Conservation (phyloP, 2,888 invertebrate species). For the Phrixothrix hirtus region DNA sequence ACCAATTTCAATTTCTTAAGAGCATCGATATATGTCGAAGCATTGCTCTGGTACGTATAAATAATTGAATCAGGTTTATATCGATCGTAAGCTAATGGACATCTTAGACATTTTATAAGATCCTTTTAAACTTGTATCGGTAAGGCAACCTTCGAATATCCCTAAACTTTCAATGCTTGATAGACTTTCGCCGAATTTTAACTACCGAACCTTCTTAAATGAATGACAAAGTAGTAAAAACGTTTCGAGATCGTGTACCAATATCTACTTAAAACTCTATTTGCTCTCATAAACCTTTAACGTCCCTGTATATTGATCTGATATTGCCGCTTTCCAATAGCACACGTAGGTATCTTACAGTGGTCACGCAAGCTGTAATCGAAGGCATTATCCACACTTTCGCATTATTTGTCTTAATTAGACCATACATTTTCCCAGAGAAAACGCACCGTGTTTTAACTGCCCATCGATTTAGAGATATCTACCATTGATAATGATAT, state of each 20-base stretch:
- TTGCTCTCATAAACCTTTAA: constrained; percentile 10
- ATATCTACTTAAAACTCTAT: constrained; percentile 19
- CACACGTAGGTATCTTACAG: constrained; percentile 18
- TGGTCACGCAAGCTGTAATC: constrained; percentile 28
- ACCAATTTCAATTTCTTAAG: not conserved
- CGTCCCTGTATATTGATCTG: constrained; percentile 21
- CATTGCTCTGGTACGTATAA: too few relatives aligned
- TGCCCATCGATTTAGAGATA: constrained; percentile 9
- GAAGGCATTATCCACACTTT: constrained; percentile 24
- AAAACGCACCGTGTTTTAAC: constrained; percentile 10
- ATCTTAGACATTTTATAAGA: constrained; percentile 35
- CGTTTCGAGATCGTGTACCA: not conserved
- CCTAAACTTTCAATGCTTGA: constrained; percentile 30
- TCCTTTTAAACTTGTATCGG: constrained; percentile 40
- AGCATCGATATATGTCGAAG: too few relatives aligned
- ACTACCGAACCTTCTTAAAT: constrained; percentile 12
- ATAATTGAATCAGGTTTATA: constrained; percentile 31
- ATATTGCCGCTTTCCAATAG: constrained; percentile 13
- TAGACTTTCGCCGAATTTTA: constrained; percentile 15
- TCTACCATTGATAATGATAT: constrained; percentile 79
- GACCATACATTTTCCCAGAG: constrained; percentile 36
- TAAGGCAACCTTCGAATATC: constrained; percentile 24
- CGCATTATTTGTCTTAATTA: constrained; percentile 37
- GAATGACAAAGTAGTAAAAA: constrained; percentile 12
- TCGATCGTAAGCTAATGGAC: constrained; percentile 33